These are phyloP conservation scores for Ambastaia sidthimunki DNA, from an alignment of 2,797 vertebrate species.

Conservation along the genomic window DNA sequence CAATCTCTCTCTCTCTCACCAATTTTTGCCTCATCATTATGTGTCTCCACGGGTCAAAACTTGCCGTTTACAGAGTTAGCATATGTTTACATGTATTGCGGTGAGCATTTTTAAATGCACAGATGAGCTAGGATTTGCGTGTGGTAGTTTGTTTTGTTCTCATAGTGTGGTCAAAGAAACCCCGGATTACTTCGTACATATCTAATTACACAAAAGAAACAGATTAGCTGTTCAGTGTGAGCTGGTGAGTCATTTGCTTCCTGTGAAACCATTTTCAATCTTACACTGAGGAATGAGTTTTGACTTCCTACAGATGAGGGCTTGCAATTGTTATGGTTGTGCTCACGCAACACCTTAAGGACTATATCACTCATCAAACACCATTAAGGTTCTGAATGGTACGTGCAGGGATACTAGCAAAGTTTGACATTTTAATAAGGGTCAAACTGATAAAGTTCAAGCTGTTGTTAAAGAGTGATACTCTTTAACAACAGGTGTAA, in stretches of 20 bases:
- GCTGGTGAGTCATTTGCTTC: constrained; percentile 30
- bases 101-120: constrained; percentile 1
- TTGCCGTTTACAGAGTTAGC: constrained; percentile 19
- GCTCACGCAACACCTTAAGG: not conserved
- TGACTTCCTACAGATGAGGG: not conserved
- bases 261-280: constrained; percentile 2
- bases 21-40: not conserved
- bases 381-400: not conserved
- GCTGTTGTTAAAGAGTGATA: constrained; percentile 4
- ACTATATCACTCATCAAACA: not conserved
- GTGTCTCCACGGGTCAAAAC: not conserved
- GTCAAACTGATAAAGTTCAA: constrained; percentile 17
- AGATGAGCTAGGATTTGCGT: constrained; percentile 18
- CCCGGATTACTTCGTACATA: constrained; percentile 32
- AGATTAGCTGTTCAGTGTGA: constrained; percentile 33
- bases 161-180: constrained; percentile 38
- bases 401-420: not conserved
- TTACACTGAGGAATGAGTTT: constrained; percentile 6
- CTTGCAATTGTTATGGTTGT: not conserved
- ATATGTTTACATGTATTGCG: not conserved
- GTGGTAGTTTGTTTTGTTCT: constrained; percentile 30
- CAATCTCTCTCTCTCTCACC: not conserved
- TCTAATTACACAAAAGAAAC: constrained; percentile 47
- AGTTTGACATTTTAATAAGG: not conserved
- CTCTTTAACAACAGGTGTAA: too few species aligned